These are phyloP conservation scores for Sycobia sp. DNA, from an alignment of 1,140 invertebrate species.

Conservation along the genomic window DNA sequence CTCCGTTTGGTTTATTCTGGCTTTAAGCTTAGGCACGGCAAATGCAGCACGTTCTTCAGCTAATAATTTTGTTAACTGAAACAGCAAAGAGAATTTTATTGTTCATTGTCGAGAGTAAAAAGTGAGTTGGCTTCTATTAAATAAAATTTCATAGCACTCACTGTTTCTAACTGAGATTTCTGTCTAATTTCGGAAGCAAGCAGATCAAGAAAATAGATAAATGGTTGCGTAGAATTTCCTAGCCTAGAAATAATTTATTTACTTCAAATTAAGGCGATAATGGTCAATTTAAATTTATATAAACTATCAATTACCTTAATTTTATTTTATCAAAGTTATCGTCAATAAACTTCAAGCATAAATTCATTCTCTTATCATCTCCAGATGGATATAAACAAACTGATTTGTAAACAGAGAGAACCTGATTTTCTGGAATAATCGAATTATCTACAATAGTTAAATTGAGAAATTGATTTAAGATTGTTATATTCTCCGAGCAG, in stretches of 20 bases:
- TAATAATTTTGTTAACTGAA: constrained; percentile 25
- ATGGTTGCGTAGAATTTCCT: constrained; percentile 13
- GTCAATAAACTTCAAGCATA: constrained; percentile 28
- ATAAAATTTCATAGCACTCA: constrained; percentile 1
- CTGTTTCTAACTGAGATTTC: constrained; percentile 13
- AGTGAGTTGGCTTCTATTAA: too few relatives aligned
- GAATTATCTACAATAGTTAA: neutral
- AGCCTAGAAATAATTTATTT: constrained; percentile 5
- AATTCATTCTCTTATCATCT: constrained; percentile 23
- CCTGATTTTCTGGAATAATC: constrained; percentile 17
- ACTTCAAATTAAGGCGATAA: neutral
- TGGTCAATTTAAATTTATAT: neutral
- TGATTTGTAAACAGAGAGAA: constrained; percentile 25
- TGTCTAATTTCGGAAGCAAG: constrained; percentile 30
- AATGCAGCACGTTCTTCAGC: neutral
- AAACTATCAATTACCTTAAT: constrained; percentile 15
- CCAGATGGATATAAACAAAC: constrained; percentile 25
- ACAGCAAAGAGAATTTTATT: too few relatives aligned
- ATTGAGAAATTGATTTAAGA: constrained; percentile 36
- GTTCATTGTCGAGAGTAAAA: too few relatives aligned
- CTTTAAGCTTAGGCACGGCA: neutral
- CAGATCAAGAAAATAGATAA: constrained; percentile 24
- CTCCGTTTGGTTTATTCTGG: constrained; percentile 24
- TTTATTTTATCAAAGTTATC: constrained; percentile 14
- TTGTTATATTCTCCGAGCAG: constrained; percentile 37